Conservation (phyloP, 2,888 invertebrate genomes). For the Oscheius onirici region DNA sequence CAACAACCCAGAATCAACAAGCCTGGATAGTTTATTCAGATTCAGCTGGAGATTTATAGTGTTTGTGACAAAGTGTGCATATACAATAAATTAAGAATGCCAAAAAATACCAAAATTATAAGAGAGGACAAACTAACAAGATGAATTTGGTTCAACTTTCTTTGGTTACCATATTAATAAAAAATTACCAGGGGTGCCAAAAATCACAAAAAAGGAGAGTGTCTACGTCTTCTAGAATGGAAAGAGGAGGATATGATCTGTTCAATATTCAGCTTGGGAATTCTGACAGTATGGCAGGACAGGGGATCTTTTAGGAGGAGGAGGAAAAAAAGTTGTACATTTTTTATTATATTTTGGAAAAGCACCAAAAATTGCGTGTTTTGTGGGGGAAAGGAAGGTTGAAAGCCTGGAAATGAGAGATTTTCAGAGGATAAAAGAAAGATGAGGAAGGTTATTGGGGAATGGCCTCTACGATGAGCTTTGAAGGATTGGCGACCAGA, state of each 20-base stretch:
- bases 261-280: constrained; percentile 6
- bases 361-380: background rate
- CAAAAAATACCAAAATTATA: background rate
- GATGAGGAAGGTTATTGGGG: constrained; percentile 37
- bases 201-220: background rate
- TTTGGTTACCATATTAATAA: background rate
- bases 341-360: background rate
- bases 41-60: too few species aligned
- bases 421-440: background rate
- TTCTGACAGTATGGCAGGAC: background rate
- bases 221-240: background rate
- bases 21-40: background rate
- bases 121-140: background rate
- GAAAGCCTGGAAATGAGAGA: constrained; percentile 16
- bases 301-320: background rate
- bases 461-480: constrained; percentile 60
- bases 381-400: background rate
- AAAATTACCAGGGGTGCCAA: background rate
- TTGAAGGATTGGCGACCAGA: constrained; percentile 45
- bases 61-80: too few species aligned
- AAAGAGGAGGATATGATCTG: background rate
- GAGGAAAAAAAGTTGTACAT: background rate
- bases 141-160: background rate
- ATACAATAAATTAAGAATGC: too few species aligned
- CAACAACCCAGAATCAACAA: too few species aligned